phyloP scores from a whole-genome alignment of 2,888 invertebrate species.

The Parasteatoda lunata region DNA sequence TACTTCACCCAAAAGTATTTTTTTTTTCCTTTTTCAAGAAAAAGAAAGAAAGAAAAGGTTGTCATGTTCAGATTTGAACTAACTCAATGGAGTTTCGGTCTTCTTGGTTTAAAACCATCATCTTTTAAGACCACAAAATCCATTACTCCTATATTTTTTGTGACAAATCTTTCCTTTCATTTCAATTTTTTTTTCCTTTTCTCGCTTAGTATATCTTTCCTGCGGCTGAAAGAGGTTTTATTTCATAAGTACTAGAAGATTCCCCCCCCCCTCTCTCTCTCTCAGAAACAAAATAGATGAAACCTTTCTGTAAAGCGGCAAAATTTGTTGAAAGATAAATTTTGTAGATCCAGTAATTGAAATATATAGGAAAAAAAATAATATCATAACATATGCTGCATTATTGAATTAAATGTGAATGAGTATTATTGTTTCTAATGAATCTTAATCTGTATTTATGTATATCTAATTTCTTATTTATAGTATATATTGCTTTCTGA shows the following conservation, averaged over 20 bases:
- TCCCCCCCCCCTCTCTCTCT: not conserved
- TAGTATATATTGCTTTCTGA: too few species aligned
- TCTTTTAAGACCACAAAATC: conserved; percentile 65
- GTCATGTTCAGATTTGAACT: conserved; percentile 54
- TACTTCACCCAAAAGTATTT: not conserved
- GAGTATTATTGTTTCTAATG: too few species aligned
- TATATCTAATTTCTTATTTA: too few species aligned
- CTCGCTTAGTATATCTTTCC: not conserved
- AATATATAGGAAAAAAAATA: too few species aligned
- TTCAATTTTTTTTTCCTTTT: not conserved
- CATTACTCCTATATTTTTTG: conserved; percentile 52
- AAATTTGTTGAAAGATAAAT: too few species aligned
- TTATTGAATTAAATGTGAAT: too few species aligned
- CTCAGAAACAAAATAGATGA: too few species aligned
- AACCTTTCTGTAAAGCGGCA: too few species aligned
- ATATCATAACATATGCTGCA: too few species aligned
- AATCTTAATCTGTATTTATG: too few species aligned
- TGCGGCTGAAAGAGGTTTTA: conserved; percentile 32
- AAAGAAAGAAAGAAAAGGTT: conserved; percentile 19
- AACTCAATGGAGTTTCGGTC: conserved; percentile 43
- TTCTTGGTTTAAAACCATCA: conserved; percentile 58
- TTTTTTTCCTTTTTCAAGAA: not conserved
- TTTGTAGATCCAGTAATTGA: too few species aligned
- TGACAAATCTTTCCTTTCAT: conserved; percentile 29
- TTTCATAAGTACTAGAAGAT: conserved; percentile 20